phyloP scores from a whole-genome alignment of 2,797 vertebrate species.

The Lagodon rhomboides region DNA sequence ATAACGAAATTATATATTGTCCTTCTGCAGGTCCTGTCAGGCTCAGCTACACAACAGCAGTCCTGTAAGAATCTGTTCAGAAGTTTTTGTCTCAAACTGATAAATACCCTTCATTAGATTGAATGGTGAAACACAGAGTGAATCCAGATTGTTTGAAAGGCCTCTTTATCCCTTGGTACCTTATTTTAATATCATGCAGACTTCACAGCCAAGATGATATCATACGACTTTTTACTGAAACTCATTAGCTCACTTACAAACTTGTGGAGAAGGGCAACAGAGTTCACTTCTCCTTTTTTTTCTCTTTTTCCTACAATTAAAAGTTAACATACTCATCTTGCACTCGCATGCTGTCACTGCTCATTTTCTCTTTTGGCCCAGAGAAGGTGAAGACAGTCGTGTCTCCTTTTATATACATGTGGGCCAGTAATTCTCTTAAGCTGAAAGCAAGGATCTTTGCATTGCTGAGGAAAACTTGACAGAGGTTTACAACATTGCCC shows the following conservation, averaged over 20 bases:
- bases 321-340: neutral
- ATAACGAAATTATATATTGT: neutral
- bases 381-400: neutral
- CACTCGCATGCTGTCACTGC: neutral
- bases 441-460: neutral
- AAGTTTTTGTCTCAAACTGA: neutral
- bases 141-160: neutral
- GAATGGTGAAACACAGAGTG: neutral
- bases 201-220: constrained; percentile 1
- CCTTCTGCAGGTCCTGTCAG: neutral
- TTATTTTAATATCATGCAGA: neutral
- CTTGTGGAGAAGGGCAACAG: neutral
- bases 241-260: neutral
- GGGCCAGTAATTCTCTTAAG: neutral
- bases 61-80: neutral
- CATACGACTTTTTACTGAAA: constrained; percentile 14
- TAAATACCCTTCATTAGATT: neutral
- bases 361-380: neutral
- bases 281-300: neutral
- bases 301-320: neutral
- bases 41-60: neutral
- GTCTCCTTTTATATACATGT: neutral
- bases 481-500: neutral
- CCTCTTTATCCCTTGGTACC: too few relatives aligned
- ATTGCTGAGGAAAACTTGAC: neutral